A percentile compares a stretch with the other conserved stretches of the same genome.
phyloP scores from a whole-genome alignment of 1,140 invertebrate species.

The Solenopsis fugax region DNA sequence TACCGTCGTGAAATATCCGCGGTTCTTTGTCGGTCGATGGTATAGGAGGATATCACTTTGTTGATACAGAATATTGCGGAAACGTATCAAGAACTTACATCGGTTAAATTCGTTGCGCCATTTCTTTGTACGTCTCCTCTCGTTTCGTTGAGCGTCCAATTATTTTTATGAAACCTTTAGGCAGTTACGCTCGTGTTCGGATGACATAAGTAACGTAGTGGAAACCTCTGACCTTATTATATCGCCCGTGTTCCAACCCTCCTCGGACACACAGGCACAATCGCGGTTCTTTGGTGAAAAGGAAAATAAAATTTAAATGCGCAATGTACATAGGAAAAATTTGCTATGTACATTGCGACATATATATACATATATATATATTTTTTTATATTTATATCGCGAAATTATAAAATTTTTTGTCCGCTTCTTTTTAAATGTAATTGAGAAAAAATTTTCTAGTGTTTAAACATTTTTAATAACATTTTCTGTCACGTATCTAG shows the following conservation, averaged over 20 bases:
- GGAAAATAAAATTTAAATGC: slow-evolving; percentile 45
- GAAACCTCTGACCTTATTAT: slow-evolving; percentile 54
- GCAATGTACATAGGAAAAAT: background rate
- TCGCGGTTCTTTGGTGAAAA: slow-evolving; percentile 24
- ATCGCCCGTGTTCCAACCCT: slow-evolving; percentile 35
- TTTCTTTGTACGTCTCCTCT: slow-evolving; percentile 51
- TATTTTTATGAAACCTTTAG: slow-evolving; percentile 53
- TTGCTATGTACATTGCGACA: background rate
- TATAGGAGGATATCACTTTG: slow-evolving; percentile 40
- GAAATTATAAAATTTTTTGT: background rate
- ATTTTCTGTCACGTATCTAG: no score
- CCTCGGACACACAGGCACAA: slow-evolving; percentile 20
- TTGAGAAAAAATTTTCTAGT: background rate
- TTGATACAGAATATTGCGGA: slow-evolving; percentile 57
- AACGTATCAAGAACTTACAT: slow-evolving; percentile 48
- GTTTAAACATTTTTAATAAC: background rate
- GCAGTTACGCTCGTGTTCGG: slow-evolving; percentile 15
- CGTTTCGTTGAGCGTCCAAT: slow-evolving; percentile 44
- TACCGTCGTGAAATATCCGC: slow-evolving; percentile 35
- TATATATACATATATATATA: background rate
- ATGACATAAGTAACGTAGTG: slow-evolving; percentile 55
- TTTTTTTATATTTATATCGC: background rate
- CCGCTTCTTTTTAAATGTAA: background rate
- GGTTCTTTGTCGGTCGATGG: slow-evolving; percentile 16
- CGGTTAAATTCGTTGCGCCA: slow-evolving; percentile 33